Evolutionary conservation across 1,140 invertebrate genomes (phyloP), one percentile per base, ranked within the genome.

Genomic region (Zeugodacus cucurbitae): DNA sequence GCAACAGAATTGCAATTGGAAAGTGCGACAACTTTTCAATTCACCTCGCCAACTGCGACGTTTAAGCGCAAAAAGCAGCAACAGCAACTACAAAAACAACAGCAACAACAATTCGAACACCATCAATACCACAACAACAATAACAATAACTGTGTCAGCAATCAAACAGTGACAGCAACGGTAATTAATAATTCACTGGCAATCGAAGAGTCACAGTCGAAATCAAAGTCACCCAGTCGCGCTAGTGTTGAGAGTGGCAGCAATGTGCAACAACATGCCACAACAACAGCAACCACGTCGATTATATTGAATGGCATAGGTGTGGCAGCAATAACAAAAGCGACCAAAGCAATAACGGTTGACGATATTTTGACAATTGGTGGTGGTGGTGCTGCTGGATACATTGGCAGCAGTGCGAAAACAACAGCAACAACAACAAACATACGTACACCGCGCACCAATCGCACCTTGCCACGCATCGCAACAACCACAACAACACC

Each of bases 11-110:
- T 44, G 5, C 78, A 67, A n/a, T 26, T 41, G 5, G 74, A 70
- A 11, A 20, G 48, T 26, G 87, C 70, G 44, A 32, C 62, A n/a
- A 78, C 88, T 20, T 90, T 90, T 89, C 86, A 88, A 87, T 90
- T 90, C 48, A 90, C 89, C 26, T 89, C 89, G 48, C 89, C 89
- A 17, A 90, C 89, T 54, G 86, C 89, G 57, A 90, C 89, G 70
- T 90, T 90, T 87, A 87, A 89, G 78, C 58, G 88, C 3, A 88
- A 87, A 62, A 90, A 89, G 54, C 62, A 90, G 82, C 74, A 88
- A 41, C 59, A 90, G 70, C 74, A 88, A 74, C 57, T 64, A 22
- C 64, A 89, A 64, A 26, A 57, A 44, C 82, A 86, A 41, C 62
- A 88, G 44, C 86, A 87, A 54, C 59, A 88, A 87, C 59, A 88